phyloP scores from a whole-genome alignment of 2,113 vertebrate genomes.

The Vidua macroura region DNA sequence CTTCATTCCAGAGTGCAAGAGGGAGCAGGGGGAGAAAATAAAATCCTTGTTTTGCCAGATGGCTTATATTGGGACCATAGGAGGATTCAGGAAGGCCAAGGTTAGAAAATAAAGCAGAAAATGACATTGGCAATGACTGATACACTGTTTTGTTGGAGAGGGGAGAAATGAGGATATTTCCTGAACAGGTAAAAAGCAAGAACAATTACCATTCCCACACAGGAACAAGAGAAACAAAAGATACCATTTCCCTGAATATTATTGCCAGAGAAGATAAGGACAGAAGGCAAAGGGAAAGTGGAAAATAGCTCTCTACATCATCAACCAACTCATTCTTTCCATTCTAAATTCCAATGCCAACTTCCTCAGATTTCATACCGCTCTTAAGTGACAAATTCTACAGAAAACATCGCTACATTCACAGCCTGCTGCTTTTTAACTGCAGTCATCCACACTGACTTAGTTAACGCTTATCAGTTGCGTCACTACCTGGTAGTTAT shows the following conservation, averaged over 20 bases:
- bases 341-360: conserved; percentile 21
- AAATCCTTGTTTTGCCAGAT: conserved; percentile 5
- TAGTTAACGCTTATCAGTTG: neutral
- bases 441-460: neutral
- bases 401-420: neutral
- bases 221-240: conserved; percentile 59
- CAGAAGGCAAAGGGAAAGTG: conserved; percentile 39
- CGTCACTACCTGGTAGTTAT: neutral
- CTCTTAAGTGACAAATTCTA: conserved; percentile 3
- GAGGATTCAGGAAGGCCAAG: conserved; percentile 8
- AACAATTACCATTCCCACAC: conserved; percentile 55
- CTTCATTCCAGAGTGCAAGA: neutral
- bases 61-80: neutral
- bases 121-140: neutral
- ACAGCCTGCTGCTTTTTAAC: neutral
- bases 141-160: neutral
- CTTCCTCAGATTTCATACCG: conserved; percentile 23
- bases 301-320: conserved; percentile 33
- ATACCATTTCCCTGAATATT: conserved; percentile 17
- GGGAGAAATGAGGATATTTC: conserved; percentile 23
- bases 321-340: conserved; percentile 50
- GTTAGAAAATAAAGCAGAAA: conserved; percentile 4
- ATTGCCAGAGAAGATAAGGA: conserved; percentile 37
- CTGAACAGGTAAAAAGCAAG: conserved; percentile 52
- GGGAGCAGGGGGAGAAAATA: neutral